Base-by-base conservation (phyloP, 2,797 vertebrate species). In the Chanos chanos region DNA sequence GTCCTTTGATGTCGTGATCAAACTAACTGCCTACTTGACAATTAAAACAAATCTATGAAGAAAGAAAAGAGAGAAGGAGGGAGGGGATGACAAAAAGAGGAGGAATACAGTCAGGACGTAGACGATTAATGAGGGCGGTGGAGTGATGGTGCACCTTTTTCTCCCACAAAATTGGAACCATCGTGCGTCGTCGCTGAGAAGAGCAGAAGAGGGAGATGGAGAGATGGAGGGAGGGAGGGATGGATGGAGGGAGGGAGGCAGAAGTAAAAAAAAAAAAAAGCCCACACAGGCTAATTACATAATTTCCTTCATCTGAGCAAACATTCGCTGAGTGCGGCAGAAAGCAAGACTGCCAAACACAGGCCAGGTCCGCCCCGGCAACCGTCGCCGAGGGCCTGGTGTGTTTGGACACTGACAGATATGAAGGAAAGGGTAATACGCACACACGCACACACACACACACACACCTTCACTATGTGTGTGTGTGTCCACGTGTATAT, bases 221-320 rank as follows among this genome's bases (percentile, higher is more conserved):
- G 45, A 61, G 50, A 31, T 13, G 12, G 39, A 37, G 65, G 65
- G 44, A n/a, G 56, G 64, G 51, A 39, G 63, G 56, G 47, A 63
- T 64, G 60, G 55, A 63, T 56, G 64, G 13, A 59, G 43, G 61
- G 51, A 8, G 9, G 19, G 66, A 33, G 65, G 74, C 63, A 52
- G 66, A 22, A n/a, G n/a, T n/a, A n/a, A n/a, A n/a, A n/a, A n/a
- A n/a, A n/a, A 85, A 85, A 86, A 84, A 80, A 85, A 86, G 82
- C 77, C 78, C 72, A 81, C 85, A 86, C 75, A 84, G 90, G 88
- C 89, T 93, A 96, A 98, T 94, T 94, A 92, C 89, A 92, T 94
- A 92, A 94, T 94, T 93, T 95, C 92, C 88, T 93, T 91, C 91
- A 93, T 94, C 91, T 93, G 92, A 93, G 82, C 90, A 94, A 97